A percentile compares a stretch with the other conserved stretches of the same genome.
phyloP scores from a whole-genome alignment of 2,888 invertebrate genomes.

The Callimorpha dominula region DNA sequence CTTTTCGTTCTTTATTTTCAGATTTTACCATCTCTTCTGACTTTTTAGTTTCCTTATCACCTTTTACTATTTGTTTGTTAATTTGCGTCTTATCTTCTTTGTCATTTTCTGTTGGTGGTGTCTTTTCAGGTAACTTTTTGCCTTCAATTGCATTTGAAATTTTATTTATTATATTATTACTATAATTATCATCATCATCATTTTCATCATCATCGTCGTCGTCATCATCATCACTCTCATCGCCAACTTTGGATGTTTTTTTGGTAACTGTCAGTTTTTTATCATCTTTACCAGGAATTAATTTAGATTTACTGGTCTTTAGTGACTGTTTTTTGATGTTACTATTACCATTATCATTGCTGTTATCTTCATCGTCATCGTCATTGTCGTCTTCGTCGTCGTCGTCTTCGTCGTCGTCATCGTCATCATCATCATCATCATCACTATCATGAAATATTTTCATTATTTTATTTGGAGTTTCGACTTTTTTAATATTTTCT shows the following conservation, averaged over 20 bases:
- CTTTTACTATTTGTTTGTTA: background rate
- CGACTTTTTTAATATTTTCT: slow-evolving; percentile 15
- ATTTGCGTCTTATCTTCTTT: slow-evolving; percentile 20
- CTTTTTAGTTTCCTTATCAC: slow-evolving; percentile 5
- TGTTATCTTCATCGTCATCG: background rate
- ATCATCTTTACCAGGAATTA: slow-evolving; percentile 6
- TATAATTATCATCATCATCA: background rate
- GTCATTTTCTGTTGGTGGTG: slow-evolving; percentile 16
- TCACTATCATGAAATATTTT: background rate
- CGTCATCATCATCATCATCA: slow-evolving; percentile 14
- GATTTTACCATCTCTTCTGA: slow-evolving; percentile 20
- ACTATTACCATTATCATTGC: background rate
- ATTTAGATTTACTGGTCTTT: slow-evolving; percentile 19
- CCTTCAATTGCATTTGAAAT: background rate
- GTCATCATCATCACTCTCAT: slow-evolving; percentile 1
- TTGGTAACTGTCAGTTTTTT: slow-evolving; percentile 4
- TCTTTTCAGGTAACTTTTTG: slow-evolving; percentile 16
- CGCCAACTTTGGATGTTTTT: background rate
- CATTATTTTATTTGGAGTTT: background rate
- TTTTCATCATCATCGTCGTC: slow-evolving; percentile 11
- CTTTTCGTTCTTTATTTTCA: slow-evolving; percentile 36
- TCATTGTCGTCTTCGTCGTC: slow-evolving; percentile 13
- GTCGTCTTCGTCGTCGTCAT: background rate
- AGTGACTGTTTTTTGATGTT: background rate
- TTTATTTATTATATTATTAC: background rate